Conservation (phyloP, 2,888 invertebrate genomes). For the Dioctria linearis region DNA sequence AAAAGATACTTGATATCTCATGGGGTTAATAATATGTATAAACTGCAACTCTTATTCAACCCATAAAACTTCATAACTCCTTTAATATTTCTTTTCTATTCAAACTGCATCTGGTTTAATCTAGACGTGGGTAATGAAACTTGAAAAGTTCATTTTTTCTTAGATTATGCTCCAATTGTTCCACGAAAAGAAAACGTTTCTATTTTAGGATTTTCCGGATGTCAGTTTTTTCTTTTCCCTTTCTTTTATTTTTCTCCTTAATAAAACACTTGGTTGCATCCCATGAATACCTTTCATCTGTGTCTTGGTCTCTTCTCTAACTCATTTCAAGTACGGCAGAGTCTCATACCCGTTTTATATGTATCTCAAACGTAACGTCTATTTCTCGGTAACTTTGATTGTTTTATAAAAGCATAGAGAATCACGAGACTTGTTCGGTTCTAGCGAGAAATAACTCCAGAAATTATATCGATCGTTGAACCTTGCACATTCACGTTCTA, state of each 20-base stretch:
- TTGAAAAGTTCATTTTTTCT: not conserved
- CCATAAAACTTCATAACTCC: not conserved
- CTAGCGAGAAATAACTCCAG: slow-evolving; percentile 23
- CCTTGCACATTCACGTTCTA: slow-evolving; percentile 13
- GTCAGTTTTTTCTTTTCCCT: not conserved
- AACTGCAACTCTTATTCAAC: not conserved
- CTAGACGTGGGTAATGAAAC: not conserved
- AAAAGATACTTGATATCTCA: no score
- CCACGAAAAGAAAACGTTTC: not conserved
- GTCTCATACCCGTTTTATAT: slow-evolving; percentile 12
- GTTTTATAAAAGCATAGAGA: slow-evolving; percentile 45
- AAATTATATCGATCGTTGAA: slow-evolving; percentile 16
- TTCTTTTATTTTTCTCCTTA: no score
- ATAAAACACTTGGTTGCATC: not conserved
- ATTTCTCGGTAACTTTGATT: slow-evolving; percentile 40
- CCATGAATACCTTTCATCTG: slow-evolving; percentile 1
- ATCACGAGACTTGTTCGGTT: slow-evolving; percentile 4
- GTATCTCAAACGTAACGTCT: slow-evolving; percentile 16
- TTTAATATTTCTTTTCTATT: not conserved
- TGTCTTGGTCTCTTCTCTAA: not conserved
- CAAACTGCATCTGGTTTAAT: slow-evolving; percentile 8
- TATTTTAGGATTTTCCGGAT: not conserved
- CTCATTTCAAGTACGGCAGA: not conserved
- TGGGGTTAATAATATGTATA: no score
- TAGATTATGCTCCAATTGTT: not conserved